These are phyloP conservation scores for Mustela lutreola DNA, from an alignment of 2,113 vertebrate genomes.

Conservation along the genomic window DNA sequence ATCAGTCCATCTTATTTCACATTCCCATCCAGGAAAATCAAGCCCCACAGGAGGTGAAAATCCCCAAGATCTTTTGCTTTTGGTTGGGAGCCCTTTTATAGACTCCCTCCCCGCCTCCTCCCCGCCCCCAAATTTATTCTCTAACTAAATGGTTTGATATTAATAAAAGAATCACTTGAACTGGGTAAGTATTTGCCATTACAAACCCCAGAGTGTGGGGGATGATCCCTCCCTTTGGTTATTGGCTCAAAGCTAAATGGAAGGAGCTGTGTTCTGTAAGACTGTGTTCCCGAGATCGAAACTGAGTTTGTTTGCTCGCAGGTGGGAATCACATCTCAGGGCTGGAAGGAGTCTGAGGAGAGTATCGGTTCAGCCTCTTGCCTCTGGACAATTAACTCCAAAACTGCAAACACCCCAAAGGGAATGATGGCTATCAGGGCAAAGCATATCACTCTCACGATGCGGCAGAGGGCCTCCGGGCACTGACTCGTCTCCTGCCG, in stretches of 20 bases:
- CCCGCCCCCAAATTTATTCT: not conserved
- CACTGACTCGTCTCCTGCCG: not conserved
- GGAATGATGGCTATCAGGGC: not conserved
- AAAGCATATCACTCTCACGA: not conserved
- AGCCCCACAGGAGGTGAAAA: not conserved
- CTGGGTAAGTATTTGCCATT: not conserved
- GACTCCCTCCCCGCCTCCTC: accelerated
- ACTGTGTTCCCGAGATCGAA: not conserved
- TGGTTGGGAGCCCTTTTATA: not conserved
- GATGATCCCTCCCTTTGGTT: not conserved
- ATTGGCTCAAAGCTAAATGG: not conserved
- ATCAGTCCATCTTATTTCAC: not conserved
- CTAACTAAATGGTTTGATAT: not conserved
- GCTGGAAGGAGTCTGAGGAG: slow-evolving; percentile 21
- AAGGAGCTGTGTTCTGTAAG: not conserved
- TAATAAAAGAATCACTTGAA: slow-evolving; percentile 30
- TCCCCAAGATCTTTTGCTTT: not conserved
- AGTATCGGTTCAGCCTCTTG: slow-evolving; percentile 25
- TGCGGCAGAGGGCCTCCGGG: not conserved
- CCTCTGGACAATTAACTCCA: not conserved
- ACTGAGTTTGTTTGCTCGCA: not conserved
- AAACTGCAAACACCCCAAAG: not conserved
- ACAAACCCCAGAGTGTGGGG: not conserved
- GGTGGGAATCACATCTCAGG: not conserved
- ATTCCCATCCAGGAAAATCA: not conserved